These are phyloP conservation scores for Esox niger DNA, from an alignment of 2,113 vertebrate genomes.

Conservation along the genomic window DNA sequence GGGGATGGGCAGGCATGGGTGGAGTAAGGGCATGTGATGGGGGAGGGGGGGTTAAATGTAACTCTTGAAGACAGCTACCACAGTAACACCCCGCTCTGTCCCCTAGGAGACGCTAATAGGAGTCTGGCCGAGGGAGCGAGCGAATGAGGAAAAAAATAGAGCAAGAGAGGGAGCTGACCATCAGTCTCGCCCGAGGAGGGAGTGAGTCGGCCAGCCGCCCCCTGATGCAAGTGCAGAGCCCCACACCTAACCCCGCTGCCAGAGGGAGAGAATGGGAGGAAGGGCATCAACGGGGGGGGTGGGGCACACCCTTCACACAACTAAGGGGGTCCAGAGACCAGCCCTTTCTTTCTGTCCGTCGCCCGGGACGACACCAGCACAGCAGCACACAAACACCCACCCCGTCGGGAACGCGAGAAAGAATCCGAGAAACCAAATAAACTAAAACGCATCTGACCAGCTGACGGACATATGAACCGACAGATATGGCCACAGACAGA, in stretches of 20 bases:
- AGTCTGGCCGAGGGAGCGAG: conserved; percentile 51
- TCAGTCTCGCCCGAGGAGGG: conserved; percentile 37
- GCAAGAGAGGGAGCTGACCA: conserved; percentile 43
- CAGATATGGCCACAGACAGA: conserved; percentile 8
- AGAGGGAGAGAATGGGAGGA: conserved; percentile 37
- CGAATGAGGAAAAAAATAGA: conserved; percentile 34
- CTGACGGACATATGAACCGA: not conserved
- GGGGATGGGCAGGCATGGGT: not conserved
- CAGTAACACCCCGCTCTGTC: conserved; percentile 58
- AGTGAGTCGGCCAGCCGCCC: conserved; percentile 48
- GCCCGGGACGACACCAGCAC: conserved; percentile 33
- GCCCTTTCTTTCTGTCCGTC: conserved; percentile 59
- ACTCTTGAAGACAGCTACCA: conserved; percentile 8
- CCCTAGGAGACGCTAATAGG: conserved; percentile 75
- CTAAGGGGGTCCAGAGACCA: conserved; percentile 39
- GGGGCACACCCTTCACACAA: not conserved
- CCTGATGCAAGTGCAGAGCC: conserved; percentile 44
- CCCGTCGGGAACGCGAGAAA: conserved; percentile 28
- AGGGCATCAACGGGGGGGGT: conserved; percentile 8
- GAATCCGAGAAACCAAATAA: too few relatives aligned
- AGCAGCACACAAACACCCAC: conserved; percentile 5
- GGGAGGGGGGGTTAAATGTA: not conserved
- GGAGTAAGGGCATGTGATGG: not conserved
- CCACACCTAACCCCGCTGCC: conserved; percentile 40
- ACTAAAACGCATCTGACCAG: conserved; percentile 5